phyloP scores from a whole-genome alignment of 2,888 invertebrate species.

The Drosophila kanekoi region DNA sequence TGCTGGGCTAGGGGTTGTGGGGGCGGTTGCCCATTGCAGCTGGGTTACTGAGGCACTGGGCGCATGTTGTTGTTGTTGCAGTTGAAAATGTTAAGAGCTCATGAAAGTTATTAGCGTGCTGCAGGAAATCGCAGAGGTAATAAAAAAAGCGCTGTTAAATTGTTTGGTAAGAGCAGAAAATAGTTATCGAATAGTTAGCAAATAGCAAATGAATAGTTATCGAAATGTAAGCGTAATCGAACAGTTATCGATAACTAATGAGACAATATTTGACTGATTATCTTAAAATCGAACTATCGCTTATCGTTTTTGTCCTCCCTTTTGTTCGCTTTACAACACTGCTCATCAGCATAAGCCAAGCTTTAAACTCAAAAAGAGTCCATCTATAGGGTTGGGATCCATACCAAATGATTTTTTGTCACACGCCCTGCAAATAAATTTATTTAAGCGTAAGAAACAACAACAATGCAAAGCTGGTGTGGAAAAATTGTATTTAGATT shows the following conservation, averaged over 20 bases:
- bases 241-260: background rate
- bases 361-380: slow-evolving; percentile 41
- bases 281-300: too few relatives aligned
- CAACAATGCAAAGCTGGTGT: slow-evolving; percentile 31
- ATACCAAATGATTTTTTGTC: slow-evolving; percentile 17
- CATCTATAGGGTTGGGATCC: background rate
- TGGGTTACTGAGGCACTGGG: slow-evolving; percentile 62
- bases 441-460: slow-evolving; percentile 49
- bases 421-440: slow-evolving; percentile 26
- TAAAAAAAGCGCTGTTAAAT: slow-evolving; percentile 14
- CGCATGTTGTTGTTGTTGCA: slow-evolving; percentile 33
- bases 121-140: slow-evolving; percentile 36
- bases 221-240: background rate
- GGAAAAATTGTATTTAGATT: slow-evolving; percentile 46
- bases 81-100: slow-evolving; percentile 63
- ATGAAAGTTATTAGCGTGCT: slow-evolving; percentile 64
- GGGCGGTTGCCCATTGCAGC: slow-evolving; percentile 13
- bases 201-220: background rate
- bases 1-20: background rate
- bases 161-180: slow-evolving; percentile 19
- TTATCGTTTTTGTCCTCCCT: too few relatives aligned
- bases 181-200: slow-evolving; percentile 24
- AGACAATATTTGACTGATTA: too few relatives aligned
- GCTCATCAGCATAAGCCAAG: slow-evolving; percentile 46
- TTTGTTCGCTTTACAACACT: background rate